Evolutionary conservation across 1,140 invertebrate genomes (phyloP), one percentile per base, ranked within the genome.

Genomic region (Panagrolaimus sp.): DNA sequence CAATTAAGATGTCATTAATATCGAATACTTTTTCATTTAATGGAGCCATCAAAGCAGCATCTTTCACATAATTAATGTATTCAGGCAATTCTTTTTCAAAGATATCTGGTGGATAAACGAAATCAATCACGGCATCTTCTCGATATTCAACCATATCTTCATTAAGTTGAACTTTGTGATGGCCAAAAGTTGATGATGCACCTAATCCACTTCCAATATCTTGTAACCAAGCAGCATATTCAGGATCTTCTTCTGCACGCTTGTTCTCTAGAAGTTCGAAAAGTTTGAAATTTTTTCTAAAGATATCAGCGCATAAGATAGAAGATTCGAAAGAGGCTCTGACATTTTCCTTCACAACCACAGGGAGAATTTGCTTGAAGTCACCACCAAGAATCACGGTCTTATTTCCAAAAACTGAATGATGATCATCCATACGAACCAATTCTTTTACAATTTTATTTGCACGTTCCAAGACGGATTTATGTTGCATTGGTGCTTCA

Each of bases 311-410:
- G 14, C 14, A 9, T 8, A 52, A 24, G n/a, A 52, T 8, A 15
- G n/a, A 21, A 0, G 48, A n/a, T 7, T n/a, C 48, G 15, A 21
- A 52, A 52, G 48, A n/a, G 15, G 17, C 48, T 5, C 26, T n/a
- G 1, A 52, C 14, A 24, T n/a, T 9, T 4, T 24, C 48, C 8
- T 24, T 24, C 4, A 24, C 9, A 52, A 52, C 48, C n/a, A 52
- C 48, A 0, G 48, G 48, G 8, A 52, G 48, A 8, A 52, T 52
- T 7, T 52, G 48, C 48, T 52, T 52, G 48, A 52, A 52, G 48
- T 52, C 48, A 0, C 48, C 48, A 8, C 48, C 48, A n/a, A 52
- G 17, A 1, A 52, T 15, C 4, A 52, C 48, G 15, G 26, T 24
- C 26, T 52, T 52, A 7, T 24, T 24, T n/a, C 48, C 48, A 14